These are phyloP conservation scores for Platorchestia sp. DNA, from an alignment of 1,140 invertebrate genomes.

Conservation along the genomic window DNA sequence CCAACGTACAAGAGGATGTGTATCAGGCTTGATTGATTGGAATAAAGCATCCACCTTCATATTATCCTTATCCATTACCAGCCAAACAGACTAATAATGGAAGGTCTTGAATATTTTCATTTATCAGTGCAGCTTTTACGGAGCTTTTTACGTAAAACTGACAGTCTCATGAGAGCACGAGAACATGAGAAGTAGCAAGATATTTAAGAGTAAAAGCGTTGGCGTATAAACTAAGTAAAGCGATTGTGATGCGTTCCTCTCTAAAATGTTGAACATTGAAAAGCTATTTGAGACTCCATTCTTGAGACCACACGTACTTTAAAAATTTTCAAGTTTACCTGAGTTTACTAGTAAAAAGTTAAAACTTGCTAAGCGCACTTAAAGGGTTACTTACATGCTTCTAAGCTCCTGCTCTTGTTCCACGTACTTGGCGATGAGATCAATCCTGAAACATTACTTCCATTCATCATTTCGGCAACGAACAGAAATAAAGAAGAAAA, in stretches of 20 bases:
- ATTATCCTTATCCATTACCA: no score
- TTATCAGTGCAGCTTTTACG: no score
- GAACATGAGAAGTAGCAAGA: no score
- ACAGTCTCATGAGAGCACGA: no score
- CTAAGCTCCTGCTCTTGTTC: constrained; percentile 46
- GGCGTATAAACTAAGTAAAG: neutral
- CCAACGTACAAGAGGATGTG: no score
- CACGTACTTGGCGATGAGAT: constrained; percentile 55
- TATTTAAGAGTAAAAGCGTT: neutral
- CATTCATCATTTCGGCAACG: neutral
- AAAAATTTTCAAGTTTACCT: neutral
- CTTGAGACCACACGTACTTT: neutral
- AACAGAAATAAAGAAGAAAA: neutral
- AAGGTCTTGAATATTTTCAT: no score
- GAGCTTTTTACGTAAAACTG: no score
- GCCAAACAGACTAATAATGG: no score
- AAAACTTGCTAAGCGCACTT: neutral
- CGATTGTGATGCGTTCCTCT: neutral
- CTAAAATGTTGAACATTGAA: neutral
- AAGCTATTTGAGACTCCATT: neutral
- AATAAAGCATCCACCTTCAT: no score
- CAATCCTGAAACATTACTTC: constrained; percentile 30
- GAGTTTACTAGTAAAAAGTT: neutral
- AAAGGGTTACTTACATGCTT: constrained; percentile 30
- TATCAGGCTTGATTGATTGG: no score